These are phyloP conservation scores for Dryadula phaetusa DNA, from an alignment of 2,888 invertebrate species.

Conservation along the genomic window DNA sequence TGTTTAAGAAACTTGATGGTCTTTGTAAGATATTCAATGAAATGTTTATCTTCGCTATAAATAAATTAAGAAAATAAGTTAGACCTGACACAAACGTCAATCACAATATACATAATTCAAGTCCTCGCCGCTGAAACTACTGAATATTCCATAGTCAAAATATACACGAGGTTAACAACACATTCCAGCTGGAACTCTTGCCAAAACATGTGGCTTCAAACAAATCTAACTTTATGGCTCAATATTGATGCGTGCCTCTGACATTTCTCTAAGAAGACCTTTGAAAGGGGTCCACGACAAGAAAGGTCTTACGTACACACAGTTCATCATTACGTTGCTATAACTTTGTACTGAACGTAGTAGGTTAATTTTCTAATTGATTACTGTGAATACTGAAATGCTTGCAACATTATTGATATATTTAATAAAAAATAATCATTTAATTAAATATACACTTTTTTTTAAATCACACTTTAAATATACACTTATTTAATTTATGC, in stretches of 20 bases:
- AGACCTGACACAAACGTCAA: not conserved
- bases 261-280: slow-evolving; percentile 74
- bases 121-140: not conserved
- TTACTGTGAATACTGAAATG: too few species aligned
- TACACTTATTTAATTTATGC: too few species aligned
- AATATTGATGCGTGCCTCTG: slow-evolving; percentile 79
- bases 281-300: slow-evolving; percentile 51
- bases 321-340: slow-evolving; percentile 10
- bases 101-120: not conserved
- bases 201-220: slow-evolving; percentile 61
- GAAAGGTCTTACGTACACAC: slow-evolving; percentile 21
- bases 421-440: too few species aligned
- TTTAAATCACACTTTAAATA: too few species aligned
- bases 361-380: not conserved
- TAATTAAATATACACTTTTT: too few species aligned
- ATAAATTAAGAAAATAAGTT: not conserved
- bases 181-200: slow-evolving; percentile 52
- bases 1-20: too few species aligned
- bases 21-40: too few species aligned
- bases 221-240: slow-evolving; percentile 70
- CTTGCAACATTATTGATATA: too few species aligned
- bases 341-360: slow-evolving; percentile 21
- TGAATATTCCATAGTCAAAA: slow-evolving; percentile 27
- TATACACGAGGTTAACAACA: slow-evolving; percentile 59
- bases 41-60: not conserved